Evolutionary conservation across 2,888 invertebrate species (phyloP).

Genomic region (Melangyna quadrimaculata): DNA sequence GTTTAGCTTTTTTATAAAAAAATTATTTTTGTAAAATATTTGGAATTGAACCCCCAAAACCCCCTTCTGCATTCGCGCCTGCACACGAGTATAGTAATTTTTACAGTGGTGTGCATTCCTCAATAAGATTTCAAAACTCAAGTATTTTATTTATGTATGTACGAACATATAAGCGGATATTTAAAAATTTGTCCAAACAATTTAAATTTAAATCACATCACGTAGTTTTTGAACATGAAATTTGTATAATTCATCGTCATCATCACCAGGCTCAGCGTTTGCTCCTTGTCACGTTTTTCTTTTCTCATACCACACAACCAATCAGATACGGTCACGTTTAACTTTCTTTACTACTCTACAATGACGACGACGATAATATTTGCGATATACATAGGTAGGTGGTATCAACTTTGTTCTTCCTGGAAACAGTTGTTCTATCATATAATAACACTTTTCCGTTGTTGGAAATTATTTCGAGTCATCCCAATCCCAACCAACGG

Average conservation of each 20-base stretch:
- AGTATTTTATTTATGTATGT: too few species aligned
- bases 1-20: too few species aligned
- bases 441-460: neutral
- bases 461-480: conserved; percentile 7
- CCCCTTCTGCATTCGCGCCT: too few species aligned
- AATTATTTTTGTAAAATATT: too few species aligned
- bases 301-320: neutral
- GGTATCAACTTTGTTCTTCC: neutral
- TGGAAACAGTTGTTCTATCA: neutral
- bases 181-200: neutral
- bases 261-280: neutral
- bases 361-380: conserved; percentile 6
- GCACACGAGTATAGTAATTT: too few species aligned
- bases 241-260: neutral
- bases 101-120: too few species aligned
- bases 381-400: too few species aligned
- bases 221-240: neutral
- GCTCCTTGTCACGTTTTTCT: conserved; percentile 12
- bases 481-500: too few species aligned
- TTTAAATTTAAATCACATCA: neutral
- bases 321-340: conserved; percentile 21
- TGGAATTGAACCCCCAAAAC: too few species aligned
- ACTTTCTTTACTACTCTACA: neutral
- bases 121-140: neutral
- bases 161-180: too few species aligned